Base-by-base conservation (phyloP, 2,113 vertebrate species). In the Pomatostomus ruficeps region DNA sequence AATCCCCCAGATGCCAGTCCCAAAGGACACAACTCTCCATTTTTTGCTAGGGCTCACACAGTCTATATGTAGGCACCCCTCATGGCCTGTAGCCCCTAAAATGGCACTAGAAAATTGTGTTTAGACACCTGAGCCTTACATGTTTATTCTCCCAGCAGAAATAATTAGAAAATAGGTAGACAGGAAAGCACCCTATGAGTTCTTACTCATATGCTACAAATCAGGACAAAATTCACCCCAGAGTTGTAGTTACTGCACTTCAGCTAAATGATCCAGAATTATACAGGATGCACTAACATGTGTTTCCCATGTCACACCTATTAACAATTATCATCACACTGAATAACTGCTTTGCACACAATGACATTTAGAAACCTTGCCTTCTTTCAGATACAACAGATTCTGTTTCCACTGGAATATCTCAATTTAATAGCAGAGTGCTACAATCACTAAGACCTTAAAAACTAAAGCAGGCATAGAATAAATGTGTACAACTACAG, bases 1-100 rank as follows among this genome's bases (percentile, higher is more conserved):
- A 43, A n/a, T 2, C 4, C 5, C 12, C 3, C 18, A 67, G 0
- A 10, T 61, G 15, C 14, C 49, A 38, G 19, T 52, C 14, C 14
- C 19, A 57, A 79, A 85, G 24, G 9, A 52, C 20, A 54, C 1
- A 48, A 17, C 8, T 51, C 46, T 66, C 33, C 16, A 21, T n/a
- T 65, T 80, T 52, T 10, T 46, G 11, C 35, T 63, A n/a, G 10
- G 14, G 13, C 17, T n/a, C 6, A 23, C 5, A 2, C 4, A 21
- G 29, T 13, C 26, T 14, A 3, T 10, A 10, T 38, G 12, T 6
- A 43, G 11, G 40, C 8, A 33, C 54, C 63, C 35, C 70, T 83
- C 6, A 5, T 28, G 25, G 25, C 14, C 35, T 57, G 42, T 21
- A 35, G 24, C 51, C 67, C 36, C n/a, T 67, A 43, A 85, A 75